phyloP scores from a whole-genome alignment of 2,888 invertebrate genomes.

The Imbricaverruca yamaguchii region DNA sequence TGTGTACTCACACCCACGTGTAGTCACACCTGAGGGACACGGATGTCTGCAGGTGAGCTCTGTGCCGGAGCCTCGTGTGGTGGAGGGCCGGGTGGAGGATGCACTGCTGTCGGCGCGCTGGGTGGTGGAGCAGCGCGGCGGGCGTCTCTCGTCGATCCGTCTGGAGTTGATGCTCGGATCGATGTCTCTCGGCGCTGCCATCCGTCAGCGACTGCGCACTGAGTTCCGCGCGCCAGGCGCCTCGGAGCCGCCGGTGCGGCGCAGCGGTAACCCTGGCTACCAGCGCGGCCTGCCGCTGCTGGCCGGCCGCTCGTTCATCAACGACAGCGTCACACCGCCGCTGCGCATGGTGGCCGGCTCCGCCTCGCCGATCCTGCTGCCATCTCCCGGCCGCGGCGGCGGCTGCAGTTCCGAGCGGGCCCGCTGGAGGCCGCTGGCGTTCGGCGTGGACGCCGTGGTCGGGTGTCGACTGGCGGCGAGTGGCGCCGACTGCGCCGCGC shows the following conservation, averaged over 20 bases:
- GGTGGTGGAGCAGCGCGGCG: not conserved
- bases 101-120: not conserved
- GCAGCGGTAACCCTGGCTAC: conserved; percentile 13
- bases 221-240: not conserved
- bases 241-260: not conserved
- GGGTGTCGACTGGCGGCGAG: not conserved
- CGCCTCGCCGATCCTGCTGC: not conserved
- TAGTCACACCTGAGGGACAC: no score
- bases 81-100: not conserved
- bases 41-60: not conserved
- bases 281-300: conserved; percentile 41
- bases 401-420: not conserved
- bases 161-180: not conserved
- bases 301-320: conserved; percentile 40
- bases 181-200: not conserved
- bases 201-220: not conserved
- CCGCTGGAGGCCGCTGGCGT: conserved; percentile 9
- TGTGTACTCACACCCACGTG: no score
- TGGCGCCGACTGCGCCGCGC: not conserved
- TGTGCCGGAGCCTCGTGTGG: not conserved
- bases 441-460: not conserved
- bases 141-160: not conserved
- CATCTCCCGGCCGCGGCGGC: conserved; percentile 13
- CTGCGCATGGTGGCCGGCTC: not conserved
- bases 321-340: not conserved